A percentile compares a stretch with the other conserved stretches of the same genome.
phyloP scores from a whole-genome alignment of 1,140 invertebrate genomes.

The Eufriesea mexicana region DNA sequence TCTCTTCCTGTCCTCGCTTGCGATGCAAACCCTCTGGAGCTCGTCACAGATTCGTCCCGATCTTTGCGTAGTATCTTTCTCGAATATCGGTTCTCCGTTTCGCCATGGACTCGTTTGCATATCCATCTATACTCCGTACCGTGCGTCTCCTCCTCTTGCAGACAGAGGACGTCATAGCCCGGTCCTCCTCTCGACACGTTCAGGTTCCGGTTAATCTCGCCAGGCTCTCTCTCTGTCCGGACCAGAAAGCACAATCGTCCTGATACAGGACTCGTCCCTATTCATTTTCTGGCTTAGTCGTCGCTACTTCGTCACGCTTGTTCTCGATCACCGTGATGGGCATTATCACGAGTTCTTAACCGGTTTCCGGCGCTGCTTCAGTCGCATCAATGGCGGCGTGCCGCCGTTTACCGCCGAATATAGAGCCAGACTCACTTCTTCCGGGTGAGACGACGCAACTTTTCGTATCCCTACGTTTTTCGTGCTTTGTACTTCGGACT shows the following conservation, averaged over 20 bases:
- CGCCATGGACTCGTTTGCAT: neutral
- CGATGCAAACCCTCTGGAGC: neutral
- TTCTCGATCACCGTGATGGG: constrained; percentile 33
- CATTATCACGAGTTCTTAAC: constrained; percentile 77
- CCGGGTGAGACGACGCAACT: constrained; percentile 76
- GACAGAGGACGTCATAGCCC: neutral
- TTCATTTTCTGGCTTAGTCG: constrained; percentile 40
- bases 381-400: constrained; percentile 58
- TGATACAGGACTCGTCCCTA: constrained; percentile 39
- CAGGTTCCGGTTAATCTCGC: constrained; percentile 20
- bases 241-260: constrained; percentile 48
- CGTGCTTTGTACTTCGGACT: constrained; percentile 83
- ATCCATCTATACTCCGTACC: neutral
- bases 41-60: neutral
- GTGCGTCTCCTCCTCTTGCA: neutral
- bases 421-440: constrained; percentile 75
- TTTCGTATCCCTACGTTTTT: constrained; percentile 83
- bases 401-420: constrained; percentile 75
- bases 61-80: neutral
- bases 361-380: constrained; percentile 78
- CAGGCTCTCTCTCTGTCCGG: constrained; percentile 30
- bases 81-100: constrained; percentile 5
- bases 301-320: constrained; percentile 46
- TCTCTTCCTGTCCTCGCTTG: neutral
- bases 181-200: constrained; percentile 42